Conservation (phyloP, 2,888 invertebrate genomes). For the Dugesia japonica region DNA sequence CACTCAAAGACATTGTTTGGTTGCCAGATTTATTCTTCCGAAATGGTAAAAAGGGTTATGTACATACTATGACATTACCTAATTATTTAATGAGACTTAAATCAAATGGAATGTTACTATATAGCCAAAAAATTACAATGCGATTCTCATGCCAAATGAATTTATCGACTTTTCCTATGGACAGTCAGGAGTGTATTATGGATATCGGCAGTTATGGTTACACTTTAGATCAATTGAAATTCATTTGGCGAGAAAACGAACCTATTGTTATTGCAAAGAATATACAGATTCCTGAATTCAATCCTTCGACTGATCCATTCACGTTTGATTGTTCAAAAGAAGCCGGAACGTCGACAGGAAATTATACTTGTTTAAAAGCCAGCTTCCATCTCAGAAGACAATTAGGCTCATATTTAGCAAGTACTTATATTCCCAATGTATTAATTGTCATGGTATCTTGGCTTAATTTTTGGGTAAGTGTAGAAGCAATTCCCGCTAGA, state of each 20-base stretch:
- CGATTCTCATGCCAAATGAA: conserved; percentile 35
- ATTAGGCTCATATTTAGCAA: conserved; percentile 33
- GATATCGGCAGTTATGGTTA: conserved; percentile 35
- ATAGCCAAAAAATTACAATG: conserved; percentile 35
- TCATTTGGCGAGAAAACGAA: conserved; percentile 31
- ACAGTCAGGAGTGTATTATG: conserved; percentile 32
- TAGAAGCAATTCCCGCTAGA: conserved; percentile 35
- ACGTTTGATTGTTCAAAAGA: conserved; percentile 29
- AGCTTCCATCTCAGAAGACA: conserved; percentile 33
- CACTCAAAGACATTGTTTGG: conserved; percentile 31
- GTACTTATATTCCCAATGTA: conserved; percentile 33
- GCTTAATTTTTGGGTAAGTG: conserved; percentile 35
- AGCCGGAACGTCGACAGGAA: conserved; percentile 27
- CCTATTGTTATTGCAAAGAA: conserved; percentile 25
- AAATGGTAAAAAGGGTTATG: conserved; percentile 34
- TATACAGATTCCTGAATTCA: conserved; percentile 34
- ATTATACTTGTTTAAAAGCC: conserved; percentile 34
- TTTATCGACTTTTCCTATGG: conserved; percentile 35
- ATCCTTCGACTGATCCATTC: conserved; percentile 12
- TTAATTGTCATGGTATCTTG: conserved; percentile 35
- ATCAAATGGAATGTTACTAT: conserved; percentile 34
- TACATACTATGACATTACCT: conserved; percentile 33
- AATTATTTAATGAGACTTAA: conserved; percentile 33
- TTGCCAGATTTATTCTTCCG: conserved; percentile 35
- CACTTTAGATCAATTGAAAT: conserved; percentile 30